Evolutionary conservation across 2,888 invertebrate genomes (phyloP).

Genomic region (Hirtodrosophila histrioides): DNA sequence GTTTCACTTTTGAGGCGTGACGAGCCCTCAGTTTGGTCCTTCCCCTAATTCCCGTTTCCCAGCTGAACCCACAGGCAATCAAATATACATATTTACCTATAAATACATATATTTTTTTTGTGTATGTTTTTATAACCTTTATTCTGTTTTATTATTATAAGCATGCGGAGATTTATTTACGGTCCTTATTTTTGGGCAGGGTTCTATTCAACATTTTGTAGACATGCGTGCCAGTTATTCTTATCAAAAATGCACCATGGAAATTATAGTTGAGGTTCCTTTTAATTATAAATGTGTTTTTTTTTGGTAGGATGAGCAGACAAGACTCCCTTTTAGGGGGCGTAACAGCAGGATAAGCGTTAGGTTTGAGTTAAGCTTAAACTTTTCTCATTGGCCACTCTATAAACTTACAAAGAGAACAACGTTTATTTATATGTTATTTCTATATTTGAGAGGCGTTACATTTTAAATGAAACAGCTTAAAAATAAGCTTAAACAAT

Average conservation of each 20-base stretch:
- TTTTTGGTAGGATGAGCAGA: neutral
- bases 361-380: neutral
- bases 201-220: constrained; percentile 11
- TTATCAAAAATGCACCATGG: constrained; percentile 37
- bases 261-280: constrained; percentile 29
- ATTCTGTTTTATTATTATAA: constrained; percentile 30
- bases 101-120: constrained; percentile 20
- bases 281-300: constrained; percentile 30
- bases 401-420: no score
- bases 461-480: no score
- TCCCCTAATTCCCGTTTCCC: constrained; percentile 1
- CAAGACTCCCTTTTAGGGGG: neutral
- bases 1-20: constrained; percentile 34
- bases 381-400: no score
- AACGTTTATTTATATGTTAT: no score
- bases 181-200: constrained; percentile 12
- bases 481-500: no score
- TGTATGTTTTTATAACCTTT: constrained; percentile 9
- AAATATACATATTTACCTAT: constrained; percentile 20
- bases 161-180: constrained; percentile 45
- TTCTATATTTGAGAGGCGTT: no score
- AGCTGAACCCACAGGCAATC: constrained; percentile 12
- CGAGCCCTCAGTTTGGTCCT: constrained; percentile 13
- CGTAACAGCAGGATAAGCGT: neutral
- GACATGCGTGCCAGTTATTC: constrained; percentile 38